Conservation (phyloP, 2,888 invertebrate species). For the Nomada flava region DNA sequence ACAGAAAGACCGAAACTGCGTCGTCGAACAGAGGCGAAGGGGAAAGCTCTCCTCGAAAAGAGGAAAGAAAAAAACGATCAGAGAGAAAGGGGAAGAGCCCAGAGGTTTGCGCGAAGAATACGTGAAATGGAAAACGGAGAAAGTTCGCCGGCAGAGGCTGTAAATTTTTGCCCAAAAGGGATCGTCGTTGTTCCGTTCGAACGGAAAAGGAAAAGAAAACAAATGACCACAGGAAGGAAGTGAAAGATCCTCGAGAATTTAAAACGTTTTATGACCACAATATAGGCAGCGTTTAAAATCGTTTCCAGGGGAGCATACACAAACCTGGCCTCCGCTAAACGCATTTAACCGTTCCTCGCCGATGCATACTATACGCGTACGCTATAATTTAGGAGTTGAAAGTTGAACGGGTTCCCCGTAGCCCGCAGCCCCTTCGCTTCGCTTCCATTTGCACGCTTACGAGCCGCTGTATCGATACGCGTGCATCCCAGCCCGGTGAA, state of each 20-base stretch:
- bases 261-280: not conserved
- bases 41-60: not conserved
- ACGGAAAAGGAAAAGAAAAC: not conserved
- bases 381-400: slow-evolving; percentile 45
- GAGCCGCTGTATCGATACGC: slow-evolving; percentile 6
- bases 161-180: slow-evolving; percentile 42
- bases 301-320: not conserved
- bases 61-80: not conserved
- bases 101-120: slow-evolving; percentile 31
- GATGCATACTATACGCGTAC: not conserved
- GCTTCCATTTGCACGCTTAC: slow-evolving; percentile 62
- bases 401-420: slow-evolving; percentile 32
- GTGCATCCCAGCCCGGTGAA: not conserved
- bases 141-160: slow-evolving; percentile 39
- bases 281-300: not conserved
- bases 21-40: not conserved
- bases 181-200: not conserved
- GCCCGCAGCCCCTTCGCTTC: slow-evolving; percentile 58
- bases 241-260: no score
- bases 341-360: slow-evolving; percentile 16
- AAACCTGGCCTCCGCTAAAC: slow-evolving; percentile 2
- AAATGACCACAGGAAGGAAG: not conserved
- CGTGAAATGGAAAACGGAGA: slow-evolving; percentile 56
- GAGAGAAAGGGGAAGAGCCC: not conserved
- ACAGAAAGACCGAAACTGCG: not conserved